phyloP scores from a whole-genome alignment of 2,888 invertebrate genomes.

The Euspilapteryx auroguttella region DNA sequence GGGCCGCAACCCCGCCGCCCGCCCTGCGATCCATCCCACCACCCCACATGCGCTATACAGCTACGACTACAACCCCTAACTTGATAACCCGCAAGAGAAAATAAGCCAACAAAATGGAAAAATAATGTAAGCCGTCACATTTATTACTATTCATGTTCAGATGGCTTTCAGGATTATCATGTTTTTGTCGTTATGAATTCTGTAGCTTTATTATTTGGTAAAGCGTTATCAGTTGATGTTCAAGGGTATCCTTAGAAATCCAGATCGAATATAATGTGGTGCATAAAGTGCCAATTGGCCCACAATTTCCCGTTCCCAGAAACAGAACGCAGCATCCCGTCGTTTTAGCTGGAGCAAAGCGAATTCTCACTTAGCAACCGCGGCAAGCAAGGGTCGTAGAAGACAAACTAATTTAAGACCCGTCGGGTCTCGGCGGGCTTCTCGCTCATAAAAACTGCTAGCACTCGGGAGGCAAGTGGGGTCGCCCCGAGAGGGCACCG shows the following conservation, averaged over 20 bases:
- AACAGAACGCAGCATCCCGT: too few species aligned
- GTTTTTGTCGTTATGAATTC: too few species aligned
- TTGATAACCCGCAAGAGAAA: constrained; percentile 56
- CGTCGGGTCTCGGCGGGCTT: constrained; percentile 37
- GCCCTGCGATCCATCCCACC: constrained; percentile 31
- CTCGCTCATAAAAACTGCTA: constrained; percentile 49
- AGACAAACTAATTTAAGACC: constrained; percentile 45
- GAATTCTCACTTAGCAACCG: constrained; percentile 21
- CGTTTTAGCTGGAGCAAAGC: too few species aligned
- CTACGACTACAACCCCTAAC: constrained; percentile 49
- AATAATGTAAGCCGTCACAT: constrained; percentile 45
- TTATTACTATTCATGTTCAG: constrained; percentile 21
- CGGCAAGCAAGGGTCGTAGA: constrained; percentile 16
- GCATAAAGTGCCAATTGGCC: too few species aligned
- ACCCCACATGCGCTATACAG: too few species aligned
- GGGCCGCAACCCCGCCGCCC: constrained; percentile 38
- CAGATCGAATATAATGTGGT: too few species aligned
- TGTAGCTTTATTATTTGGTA: too few species aligned
- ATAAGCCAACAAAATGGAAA: constrained; percentile 56
- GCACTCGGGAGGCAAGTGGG: constrained; percentile 15
- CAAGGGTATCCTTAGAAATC: too few species aligned
- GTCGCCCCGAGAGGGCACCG: constrained; percentile 29
- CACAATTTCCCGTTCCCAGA: too few species aligned
- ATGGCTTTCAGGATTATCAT: too few species aligned
- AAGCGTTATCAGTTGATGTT: too few species aligned